Conservation (phyloP, 1,140 invertebrate species). For the Leptonema lineaticorne region DNA sequence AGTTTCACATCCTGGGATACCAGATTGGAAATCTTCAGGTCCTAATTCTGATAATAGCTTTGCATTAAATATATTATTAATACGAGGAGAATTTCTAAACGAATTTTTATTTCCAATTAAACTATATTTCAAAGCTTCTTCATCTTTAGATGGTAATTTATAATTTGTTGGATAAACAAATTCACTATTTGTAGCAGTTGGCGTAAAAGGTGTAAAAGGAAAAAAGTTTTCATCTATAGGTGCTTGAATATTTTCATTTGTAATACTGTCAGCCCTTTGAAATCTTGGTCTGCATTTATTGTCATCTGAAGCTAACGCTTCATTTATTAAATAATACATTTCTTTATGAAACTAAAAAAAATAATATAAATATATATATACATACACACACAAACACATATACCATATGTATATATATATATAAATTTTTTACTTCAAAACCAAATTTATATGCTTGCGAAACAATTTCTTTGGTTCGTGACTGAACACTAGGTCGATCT, state of each 20-base stretch:
- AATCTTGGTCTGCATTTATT: conserved; percentile 37
- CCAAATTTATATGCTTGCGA: conserved; percentile 86
- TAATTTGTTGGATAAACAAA: conserved; percentile 29
- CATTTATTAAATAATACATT: conserved; percentile 62
- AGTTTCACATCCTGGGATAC: conserved; percentile 36
- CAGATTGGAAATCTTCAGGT: conserved; percentile 33
- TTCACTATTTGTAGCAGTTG: conserved; percentile 29
- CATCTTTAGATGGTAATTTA: conserved; percentile 21
- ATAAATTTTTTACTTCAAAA: conserved; percentile 83
- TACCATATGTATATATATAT: too few relatives aligned
- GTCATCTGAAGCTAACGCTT: conserved; percentile 52
- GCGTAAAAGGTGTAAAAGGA: conserved; percentile 32
- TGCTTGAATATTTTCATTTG: conserved; percentile 43
- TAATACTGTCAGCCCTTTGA: conserved; percentile 47
- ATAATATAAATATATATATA: conserved; percentile 13
- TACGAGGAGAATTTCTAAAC: conserved; percentile 10
- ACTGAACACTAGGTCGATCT: conserved; percentile 48
- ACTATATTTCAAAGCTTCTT: conserved; percentile 22
- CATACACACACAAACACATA: too few relatives aligned
- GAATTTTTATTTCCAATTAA: conserved; percentile 10
- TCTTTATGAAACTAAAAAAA: conserved; percentile 77
- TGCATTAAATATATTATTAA: conserved; percentile 10
- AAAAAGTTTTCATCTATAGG: conserved; percentile 38
- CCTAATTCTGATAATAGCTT: conserved; percentile 29
- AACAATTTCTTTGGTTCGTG: conserved; percentile 75